Base-by-base conservation (phyloP, 2,797 vertebrate genomes). In the Sebastes steindachneri region DNA sequence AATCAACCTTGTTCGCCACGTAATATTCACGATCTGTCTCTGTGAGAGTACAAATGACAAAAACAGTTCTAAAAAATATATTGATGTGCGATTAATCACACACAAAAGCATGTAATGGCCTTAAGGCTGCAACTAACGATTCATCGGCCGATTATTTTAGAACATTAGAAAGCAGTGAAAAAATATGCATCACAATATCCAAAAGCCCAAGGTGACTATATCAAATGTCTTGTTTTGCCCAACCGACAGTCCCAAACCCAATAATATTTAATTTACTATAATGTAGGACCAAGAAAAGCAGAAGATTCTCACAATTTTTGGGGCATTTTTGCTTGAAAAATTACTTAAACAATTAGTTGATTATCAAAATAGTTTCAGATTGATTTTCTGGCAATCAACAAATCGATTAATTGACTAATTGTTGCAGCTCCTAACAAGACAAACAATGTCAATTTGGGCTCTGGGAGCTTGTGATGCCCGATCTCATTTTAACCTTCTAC, bases 191-290 rank as follows among this genome's bases (percentile, higher is more conserved):
- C 15, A 68, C 7, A 25, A 12, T 25, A 57, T 57, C 19, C 10
- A 25, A 54, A 37, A 73, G 57, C 15, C 29, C 2, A 45, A 8
- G 2, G 1, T 31, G 12, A 67, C 3, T 2, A 21, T 23, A 65
- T 48, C 17, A 48, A 45, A 45, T 19, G 45, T 48, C 7, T 48
- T 48, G 17, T 48, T 48, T 35, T 63, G 33, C 35, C 33, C 7
- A 23, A 63, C 4, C 11, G 9, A 37, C n/a, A 15, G n/a, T 63
- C n/a, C 11, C 21, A 21, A 63, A 37, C 5, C 33, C 11, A 23
- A 35, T 14, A 8, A 37, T 37, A 37, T 62, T 0, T 1, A 37
- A 54, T 53, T 0, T 17, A 45, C 0, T 45, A 17, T 45, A 45
- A 45, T 45, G 15, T 45, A 45, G 3, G 15, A 45, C 41, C 41